These are phyloP conservation scores for Orestias chungarensis DNA, from an alignment of 2,797 vertebrate genomes.

Conservation along the genomic window DNA sequence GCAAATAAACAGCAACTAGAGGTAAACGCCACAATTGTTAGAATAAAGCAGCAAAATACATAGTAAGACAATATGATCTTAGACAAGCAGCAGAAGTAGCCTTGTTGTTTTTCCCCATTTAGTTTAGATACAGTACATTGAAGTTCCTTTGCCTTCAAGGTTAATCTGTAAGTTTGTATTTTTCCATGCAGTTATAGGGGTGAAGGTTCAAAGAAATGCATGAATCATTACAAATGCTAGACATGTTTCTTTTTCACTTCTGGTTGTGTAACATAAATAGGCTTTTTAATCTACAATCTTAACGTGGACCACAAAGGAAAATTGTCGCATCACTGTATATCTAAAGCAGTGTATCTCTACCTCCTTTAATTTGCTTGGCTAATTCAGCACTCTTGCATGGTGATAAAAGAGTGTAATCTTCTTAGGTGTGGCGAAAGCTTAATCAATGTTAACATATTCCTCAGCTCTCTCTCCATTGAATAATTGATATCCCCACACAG, in stretches of 20 bases:
- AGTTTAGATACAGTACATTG: constrained; percentile 31
- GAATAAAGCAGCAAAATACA: constrained; percentile 40
- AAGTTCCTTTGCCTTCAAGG: constrained; percentile 34
- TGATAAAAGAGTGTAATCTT: constrained; percentile 83
- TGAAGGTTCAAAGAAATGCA: constrained; percentile 60
- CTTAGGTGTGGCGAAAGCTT: constrained; percentile 80
- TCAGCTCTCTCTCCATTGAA: constrained; percentile 80
- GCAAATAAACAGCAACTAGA: constrained; percentile 47
- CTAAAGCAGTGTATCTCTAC: constrained; percentile 64
- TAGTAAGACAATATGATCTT: constrained; percentile 18
- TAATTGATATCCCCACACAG: constrained; percentile 84
- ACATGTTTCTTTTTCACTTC: constrained; percentile 33
- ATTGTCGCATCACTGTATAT: constrained; percentile 62
- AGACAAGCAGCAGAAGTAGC: constrained; percentile 3
- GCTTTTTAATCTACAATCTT: constrained; percentile 68
- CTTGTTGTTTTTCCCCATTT: constrained; percentile 20
- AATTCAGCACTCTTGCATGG: constrained; percentile 74
- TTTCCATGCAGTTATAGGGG: constrained; percentile 45
- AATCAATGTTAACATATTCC: constrained; percentile 86
- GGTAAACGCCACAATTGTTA: constrained; percentile 25
- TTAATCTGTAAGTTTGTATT: constrained; percentile 47
- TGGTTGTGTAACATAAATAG: constrained; percentile 56
- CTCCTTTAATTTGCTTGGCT: constrained; percentile 73
- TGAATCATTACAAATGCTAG: constrained; percentile 49
- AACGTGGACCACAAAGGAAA: constrained; percentile 64